phyloP scores from a whole-genome alignment of 1,140 invertebrate genomes.

The Globodera ellingtonae region DNA sequence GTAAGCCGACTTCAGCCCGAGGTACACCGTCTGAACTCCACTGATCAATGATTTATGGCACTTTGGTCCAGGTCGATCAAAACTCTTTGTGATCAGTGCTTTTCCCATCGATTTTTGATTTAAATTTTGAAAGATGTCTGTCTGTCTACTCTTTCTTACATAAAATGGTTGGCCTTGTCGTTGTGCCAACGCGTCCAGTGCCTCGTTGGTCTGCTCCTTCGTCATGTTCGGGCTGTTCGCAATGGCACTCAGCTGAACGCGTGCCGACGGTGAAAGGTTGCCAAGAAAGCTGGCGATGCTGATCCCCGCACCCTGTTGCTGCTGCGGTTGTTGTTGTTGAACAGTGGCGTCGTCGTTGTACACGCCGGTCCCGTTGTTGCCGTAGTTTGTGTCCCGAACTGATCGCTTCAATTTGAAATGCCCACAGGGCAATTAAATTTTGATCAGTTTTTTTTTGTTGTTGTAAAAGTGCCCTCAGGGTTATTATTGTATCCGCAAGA shows the following conservation, averaged over 20 bases:
- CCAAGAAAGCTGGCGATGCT: neutral
- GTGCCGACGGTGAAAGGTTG: neutral
- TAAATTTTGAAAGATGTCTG: too few relatives aligned
- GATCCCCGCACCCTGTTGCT: neutral
- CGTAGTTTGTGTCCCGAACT: neutral
- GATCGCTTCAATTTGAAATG: neutral
- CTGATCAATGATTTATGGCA: too few relatives aligned
- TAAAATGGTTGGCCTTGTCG: neutral
- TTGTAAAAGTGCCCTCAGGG: too few relatives aligned
- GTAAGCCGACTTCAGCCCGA: neutral
- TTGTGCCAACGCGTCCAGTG: neutral
- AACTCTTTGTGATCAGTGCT: neutral
- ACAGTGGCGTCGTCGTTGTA: too few relatives aligned
- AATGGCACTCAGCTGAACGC: neutral
- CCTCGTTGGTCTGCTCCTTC: neutral
- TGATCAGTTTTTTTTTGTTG: too few relatives aligned
- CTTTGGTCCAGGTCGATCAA: neutral
- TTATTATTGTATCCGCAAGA: too few relatives aligned
- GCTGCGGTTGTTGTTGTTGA: neutral
- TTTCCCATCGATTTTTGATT: neutral
- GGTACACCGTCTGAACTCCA: neutral
- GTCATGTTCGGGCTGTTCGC: constrained; percentile 5
- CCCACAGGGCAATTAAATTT: too few relatives aligned
- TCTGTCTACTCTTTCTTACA: neutral
- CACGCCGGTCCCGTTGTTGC: too few relatives aligned